These are phyloP conservation scores for Potamarius usumacintae DNA, from an alignment of 2,113 vertebrate genomes.

Conservation along the genomic window DNA sequence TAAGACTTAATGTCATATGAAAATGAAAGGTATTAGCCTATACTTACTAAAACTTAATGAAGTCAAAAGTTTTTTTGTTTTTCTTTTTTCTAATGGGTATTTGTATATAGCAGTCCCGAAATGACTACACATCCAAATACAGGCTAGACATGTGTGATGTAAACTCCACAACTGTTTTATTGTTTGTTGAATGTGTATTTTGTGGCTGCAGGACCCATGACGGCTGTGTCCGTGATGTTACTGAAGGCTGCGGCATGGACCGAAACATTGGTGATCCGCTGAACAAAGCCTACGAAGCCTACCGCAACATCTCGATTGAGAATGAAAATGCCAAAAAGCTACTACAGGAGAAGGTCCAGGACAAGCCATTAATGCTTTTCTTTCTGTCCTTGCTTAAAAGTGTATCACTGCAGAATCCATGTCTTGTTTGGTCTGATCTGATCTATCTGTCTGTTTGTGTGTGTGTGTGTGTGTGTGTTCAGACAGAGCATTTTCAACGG, in stretches of 20 bases:
- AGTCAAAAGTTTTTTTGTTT: not conserved
- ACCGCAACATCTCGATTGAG: conserved; percentile 91
- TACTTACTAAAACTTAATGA: not conserved
- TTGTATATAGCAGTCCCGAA: not conserved
- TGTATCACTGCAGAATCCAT: not conserved
- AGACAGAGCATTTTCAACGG: conserved; percentile 88
- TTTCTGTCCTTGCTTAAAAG: not conserved
- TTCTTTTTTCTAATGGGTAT: not conserved
- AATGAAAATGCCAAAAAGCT: conserved; percentile 86
- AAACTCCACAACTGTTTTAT: not conserved
- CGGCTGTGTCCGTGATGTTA: conserved; percentile 85
- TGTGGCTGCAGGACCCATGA: conserved; percentile 68
- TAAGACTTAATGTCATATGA: not conserved
- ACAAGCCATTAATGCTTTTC: not conserved
- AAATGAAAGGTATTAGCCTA: not conserved
- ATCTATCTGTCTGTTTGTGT: not conserved
- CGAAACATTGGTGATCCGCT: conserved; percentile 95
- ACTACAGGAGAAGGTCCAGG: conserved; percentile 84
- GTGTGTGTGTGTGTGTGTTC: conserved; percentile 48
- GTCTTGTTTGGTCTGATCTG: not conserved
- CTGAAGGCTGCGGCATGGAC: conserved; percentile 87
- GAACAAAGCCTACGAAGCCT: conserved; percentile 97
- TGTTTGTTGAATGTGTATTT: not conserved
- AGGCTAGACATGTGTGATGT: not conserved
- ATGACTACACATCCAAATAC: not conserved